Evolutionary conservation across 2,888 invertebrate species (phyloP).

Genomic region (Zaprionus obscuricornis): DNA sequence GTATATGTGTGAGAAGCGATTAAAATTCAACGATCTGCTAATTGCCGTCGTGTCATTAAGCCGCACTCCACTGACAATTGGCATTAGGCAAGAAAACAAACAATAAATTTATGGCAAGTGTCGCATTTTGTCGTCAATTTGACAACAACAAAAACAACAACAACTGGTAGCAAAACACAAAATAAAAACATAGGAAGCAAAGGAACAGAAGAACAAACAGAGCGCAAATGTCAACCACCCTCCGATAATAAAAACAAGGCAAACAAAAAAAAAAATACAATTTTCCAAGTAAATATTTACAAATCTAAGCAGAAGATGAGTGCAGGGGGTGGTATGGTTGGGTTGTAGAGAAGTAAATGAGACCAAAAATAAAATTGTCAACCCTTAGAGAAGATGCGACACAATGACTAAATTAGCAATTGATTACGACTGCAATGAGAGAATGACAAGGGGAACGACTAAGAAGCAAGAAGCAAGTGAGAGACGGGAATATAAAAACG

Average conservation of each 20-base stretch:
- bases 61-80: constrained; percentile 76
- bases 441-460: constrained; percentile 5
- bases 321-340: background rate
- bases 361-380: constrained; percentile 30
- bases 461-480: background rate
- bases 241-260: too few relatives aligned
- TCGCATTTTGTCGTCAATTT: constrained; percentile 79
- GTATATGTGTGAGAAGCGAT: constrained; percentile 51
- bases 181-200: constrained; percentile 1
- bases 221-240: constrained; percentile 30
- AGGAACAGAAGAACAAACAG: constrained; percentile 12
- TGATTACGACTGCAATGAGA: constrained; percentile 46
- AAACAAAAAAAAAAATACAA: constrained; percentile 21
- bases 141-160: constrained; percentile 51
- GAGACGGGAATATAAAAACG: constrained; percentile 27
- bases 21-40: constrained; percentile 76
- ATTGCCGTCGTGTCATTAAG: constrained; percentile 82
- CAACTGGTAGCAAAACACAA: constrained; percentile 56
- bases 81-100: constrained; percentile 73
- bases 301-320: constrained; percentile 40
- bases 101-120: constrained; percentile 80
- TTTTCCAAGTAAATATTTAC: constrained; percentile 63
- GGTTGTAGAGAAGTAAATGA: background rate
- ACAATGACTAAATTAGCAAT: constrained; percentile 73
- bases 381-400: constrained; percentile 49